Evolutionary conservation across 2,888 invertebrate genomes (phyloP).

Genomic region (Geophilus truncorum): DNA sequence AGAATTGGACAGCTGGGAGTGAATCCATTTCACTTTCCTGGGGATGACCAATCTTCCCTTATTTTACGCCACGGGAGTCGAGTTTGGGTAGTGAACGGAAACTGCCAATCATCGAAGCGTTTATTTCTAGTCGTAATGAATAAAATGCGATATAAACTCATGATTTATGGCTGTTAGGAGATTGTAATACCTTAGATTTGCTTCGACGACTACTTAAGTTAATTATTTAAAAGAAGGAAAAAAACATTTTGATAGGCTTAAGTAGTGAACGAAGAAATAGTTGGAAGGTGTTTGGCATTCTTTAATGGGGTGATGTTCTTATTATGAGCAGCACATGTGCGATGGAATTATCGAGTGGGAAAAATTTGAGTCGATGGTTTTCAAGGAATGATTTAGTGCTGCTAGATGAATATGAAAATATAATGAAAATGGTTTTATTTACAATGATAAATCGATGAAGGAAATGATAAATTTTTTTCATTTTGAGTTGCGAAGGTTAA

Average conservation of each 20-base stretch:
- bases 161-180: neutral
- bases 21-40: conserved; percentile 22
- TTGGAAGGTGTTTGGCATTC: neutral
- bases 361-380: neutral
- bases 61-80: neutral
- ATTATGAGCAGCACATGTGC: neutral
- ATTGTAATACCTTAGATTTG: neutral
- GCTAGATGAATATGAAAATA: neutral
- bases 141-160: neutral
- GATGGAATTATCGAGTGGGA: neutral
- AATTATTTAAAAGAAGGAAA: too few relatives aligned
- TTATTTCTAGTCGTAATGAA: neutral
- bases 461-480: too few relatives aligned
- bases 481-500: too few relatives aligned
- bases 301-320: neutral
- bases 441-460: too few relatives aligned
- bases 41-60: conserved; percentile 2
- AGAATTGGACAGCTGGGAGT: conserved; percentile 23
- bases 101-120: conserved; percentile 15
- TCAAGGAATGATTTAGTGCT: neutral
- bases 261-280: too few relatives aligned
- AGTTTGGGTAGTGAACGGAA: conserved; percentile 15
- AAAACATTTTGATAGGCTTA: too few relatives aligned
- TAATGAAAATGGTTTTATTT: neutral
- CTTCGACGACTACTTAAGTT: too few relatives aligned